Conservation (phyloP, 35 echinoderm and acorn worm genomes). For the Lytechinus pictus region DNA sequence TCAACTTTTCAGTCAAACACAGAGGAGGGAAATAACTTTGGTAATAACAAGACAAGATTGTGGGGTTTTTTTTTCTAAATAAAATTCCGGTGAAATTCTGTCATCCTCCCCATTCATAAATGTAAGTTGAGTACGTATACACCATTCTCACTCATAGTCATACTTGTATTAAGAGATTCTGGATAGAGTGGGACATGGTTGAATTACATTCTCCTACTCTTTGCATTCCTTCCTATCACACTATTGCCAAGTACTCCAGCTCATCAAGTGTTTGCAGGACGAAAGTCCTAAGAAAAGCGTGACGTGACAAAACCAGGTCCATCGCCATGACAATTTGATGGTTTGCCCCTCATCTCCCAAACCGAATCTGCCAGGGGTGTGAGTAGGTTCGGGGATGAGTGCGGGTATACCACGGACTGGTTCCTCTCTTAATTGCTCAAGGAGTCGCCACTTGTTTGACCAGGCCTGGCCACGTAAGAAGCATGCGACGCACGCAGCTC, state of each 20-base stretch:
- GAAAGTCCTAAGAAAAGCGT: constrained; percentile 45
- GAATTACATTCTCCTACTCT: neutral
- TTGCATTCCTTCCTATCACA: neutral
- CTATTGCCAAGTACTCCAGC: neutral
- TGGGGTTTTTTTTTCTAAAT: neutral
- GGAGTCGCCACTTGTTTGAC: constrained; percentile 53
- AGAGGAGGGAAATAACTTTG: neutral
- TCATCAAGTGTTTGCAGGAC: neutral
- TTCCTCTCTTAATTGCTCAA: constrained; percentile 46
- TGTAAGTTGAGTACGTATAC: neutral
- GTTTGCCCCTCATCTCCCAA: neutral
- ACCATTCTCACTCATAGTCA: neutral
- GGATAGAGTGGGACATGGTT: neutral
- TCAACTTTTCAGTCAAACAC: neutral
- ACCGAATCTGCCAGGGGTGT: constrained; percentile 12
- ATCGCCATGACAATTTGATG: constrained; percentile 10
- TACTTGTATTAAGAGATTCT: neutral
- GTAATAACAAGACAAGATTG: neutral
- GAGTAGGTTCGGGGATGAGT: neutral
- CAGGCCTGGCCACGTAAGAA: neutral
- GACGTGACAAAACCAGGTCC: neutral
- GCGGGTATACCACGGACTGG: constrained; percentile 7
- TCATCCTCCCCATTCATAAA: neutral
- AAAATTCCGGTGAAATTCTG: neutral
- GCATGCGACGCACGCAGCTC: constrained; percentile 14